Percentiles rank a stretch among this genome's conserved stretches.
Evolutionary conservation across 2,888 invertebrate genomes (phyloP).

Genomic region (Xestia xanthographa): DNA sequence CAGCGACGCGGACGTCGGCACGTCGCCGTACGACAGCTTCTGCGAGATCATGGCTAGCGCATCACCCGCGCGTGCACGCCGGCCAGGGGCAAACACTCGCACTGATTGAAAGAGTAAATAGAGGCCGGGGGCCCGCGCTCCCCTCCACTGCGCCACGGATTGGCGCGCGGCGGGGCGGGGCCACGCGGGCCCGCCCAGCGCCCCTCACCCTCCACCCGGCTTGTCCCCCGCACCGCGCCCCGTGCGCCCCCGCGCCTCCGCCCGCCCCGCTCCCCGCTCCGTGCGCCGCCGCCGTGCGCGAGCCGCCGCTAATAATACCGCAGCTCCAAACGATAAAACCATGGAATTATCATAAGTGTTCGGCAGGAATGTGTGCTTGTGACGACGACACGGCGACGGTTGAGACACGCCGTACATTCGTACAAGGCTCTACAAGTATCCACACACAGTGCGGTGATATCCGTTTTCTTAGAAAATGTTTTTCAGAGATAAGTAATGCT

Average conservation of each 20-base stretch:
- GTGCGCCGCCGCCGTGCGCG: slow-evolving; percentile 61
- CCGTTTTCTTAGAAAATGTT: slow-evolving; percentile 58
- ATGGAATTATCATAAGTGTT: slow-evolving; percentile 89
- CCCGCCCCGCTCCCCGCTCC: slow-evolving; percentile 58
- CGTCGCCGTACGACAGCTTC: slow-evolving; percentile 93
- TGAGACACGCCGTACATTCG: slow-evolving; percentile 46
- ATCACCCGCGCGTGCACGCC: slow-evolving; percentile 90
- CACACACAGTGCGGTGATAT: slow-evolving; percentile 51
- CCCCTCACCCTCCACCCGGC: slow-evolving; percentile 60
- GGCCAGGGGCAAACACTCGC: slow-evolving; percentile 90
- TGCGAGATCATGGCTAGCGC: slow-evolving; percentile 92
- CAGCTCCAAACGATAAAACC: slow-evolving; percentile 88
- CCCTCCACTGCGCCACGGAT: slow-evolving; percentile 84
- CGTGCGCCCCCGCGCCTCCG: slow-evolving; percentile 61
- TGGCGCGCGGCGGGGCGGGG: slow-evolving; percentile 85
- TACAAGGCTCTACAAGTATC: slow-evolving; percentile 60
- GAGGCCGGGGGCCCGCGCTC: slow-evolving; percentile 88
- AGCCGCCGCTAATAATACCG: slow-evolving; percentile 85
- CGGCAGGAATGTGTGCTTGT: slow-evolving; percentile 86
- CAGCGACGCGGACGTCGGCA: slow-evolving; percentile 92
- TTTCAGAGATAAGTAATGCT: slow-evolving; percentile 59
- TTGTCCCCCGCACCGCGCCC: slow-evolving; percentile 65
- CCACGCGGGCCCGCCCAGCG: slow-evolving; percentile 73
- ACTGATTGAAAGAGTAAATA: slow-evolving; percentile 92
- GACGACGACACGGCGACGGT: slow-evolving; percentile 66